Base-by-base conservation (phyloP, 2,797 vertebrate genomes). In the Sarcophilus harrisii region DNA sequence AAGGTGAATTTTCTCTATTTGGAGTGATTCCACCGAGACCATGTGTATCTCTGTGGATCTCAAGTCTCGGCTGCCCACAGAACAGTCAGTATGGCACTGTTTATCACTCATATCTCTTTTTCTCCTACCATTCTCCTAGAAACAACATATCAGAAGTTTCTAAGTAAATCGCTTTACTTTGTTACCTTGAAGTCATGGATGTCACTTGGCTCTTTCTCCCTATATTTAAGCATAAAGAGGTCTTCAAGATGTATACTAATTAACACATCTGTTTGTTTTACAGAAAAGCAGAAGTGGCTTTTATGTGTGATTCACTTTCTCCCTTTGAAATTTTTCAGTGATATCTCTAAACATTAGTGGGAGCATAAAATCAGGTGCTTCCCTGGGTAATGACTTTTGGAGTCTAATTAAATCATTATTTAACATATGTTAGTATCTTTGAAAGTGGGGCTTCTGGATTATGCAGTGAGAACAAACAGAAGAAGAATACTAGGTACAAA, bases 401-500 rank as follows among this genome's bases (percentile, higher is more conserved):
- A 49, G 58, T 57, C 10, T 28, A n/a, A 73, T 94, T 59, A 92
- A 66, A 49, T 90, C 66, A 32, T 91, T 58, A 92, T 90, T 54
- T 92, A n/a, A 45, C 27, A 32, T 59, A 18, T 91, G 28, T 91
- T 52, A 21, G 1, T n/a, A 91, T 29, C 49, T 58, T 93, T 52
- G 81, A 27, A 10, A 62, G 52, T 58, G 9, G 45, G 66, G 1
- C 58, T 96, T 95, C 92, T 9, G 66, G n/a, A 54, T 58, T 58
- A 45, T 54, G 21, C 29, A 87, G 52, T 73, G 58, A 11, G 52
- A 49, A 90, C 49, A n/a, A 62, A 16, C 0, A 92, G 49, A 94
- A 18, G 49, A 94, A 18, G 91, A 12, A 91, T 91, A 96, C 91
- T 12, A 93, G 87, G 95, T 92, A 29, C 1, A n/a, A 92, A 95